Evolutionary conservation across 2,797 vertebrate genomes (phyloP).

Genomic region (Poliocrania exsul): DNA sequence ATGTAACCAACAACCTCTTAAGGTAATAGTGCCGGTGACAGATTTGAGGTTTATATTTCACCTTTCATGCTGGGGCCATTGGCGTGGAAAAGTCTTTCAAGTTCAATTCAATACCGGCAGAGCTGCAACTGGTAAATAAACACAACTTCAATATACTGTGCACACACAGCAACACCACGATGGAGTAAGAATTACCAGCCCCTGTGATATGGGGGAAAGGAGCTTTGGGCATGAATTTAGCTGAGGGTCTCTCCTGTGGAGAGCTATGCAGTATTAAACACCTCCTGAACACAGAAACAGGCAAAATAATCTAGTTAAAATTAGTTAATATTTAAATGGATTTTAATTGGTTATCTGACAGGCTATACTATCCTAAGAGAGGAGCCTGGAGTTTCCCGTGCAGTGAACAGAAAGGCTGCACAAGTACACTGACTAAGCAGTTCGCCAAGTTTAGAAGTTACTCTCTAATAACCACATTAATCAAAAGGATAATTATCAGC

Average conservation of each 20-base stretch:
- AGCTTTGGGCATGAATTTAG: background rate
- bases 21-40: background rate
- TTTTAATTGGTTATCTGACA: background rate
- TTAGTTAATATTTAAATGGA: background rate
- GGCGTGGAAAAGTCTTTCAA: background rate
- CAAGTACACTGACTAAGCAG: background rate
- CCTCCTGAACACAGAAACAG: background rate
- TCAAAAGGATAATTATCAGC: conserved; percentile 5
- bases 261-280: background rate
- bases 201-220: background rate
- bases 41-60: background rate
- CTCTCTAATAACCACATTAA: background rate
- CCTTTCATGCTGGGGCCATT: background rate
- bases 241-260: background rate
- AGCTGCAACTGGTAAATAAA: background rate
- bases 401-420: background rate
- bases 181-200: background rate
- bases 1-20: background rate
- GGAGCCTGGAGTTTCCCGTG: background rate
- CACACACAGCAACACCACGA: background rate
- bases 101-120: background rate
- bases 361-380: background rate
- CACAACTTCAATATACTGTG: background rate
- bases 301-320: background rate
- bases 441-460: background rate